Evolutionary conservation across 2,113 vertebrate genomes (phyloP).

Genomic region (Pachyramphus minor): DNA sequence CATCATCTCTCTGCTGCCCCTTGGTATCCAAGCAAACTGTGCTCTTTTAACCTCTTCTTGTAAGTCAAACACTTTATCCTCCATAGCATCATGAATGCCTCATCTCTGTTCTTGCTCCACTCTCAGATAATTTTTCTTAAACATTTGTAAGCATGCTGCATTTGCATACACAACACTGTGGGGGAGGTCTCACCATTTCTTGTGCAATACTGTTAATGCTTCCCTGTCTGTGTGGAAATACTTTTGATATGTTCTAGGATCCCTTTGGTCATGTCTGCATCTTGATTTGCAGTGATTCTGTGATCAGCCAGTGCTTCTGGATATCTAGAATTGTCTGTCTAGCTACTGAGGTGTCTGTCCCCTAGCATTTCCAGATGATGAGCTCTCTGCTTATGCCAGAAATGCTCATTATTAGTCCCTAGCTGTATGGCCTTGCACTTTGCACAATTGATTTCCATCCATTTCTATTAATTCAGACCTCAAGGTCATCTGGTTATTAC

Average conservation of each 20-base stretch:
- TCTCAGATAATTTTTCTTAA: neutral
- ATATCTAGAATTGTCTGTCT: neutral
- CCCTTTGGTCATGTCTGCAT: neutral
- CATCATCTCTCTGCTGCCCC: neutral
- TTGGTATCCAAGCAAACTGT: neutral
- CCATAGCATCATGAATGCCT: neutral
- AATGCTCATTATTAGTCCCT: slow-evolving; percentile 12
- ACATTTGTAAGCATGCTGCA: neutral
- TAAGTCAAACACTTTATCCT: neutral
- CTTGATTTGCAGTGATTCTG: neutral
- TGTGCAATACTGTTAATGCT: neutral
- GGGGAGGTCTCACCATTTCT: neutral
- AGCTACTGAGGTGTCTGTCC: neutral
- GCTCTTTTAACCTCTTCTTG: neutral
- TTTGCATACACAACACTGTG: neutral
- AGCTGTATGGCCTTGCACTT: neutral
- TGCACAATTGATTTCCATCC: slow-evolving; percentile 37
- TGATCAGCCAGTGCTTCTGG: neutral
- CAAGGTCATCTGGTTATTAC: slow-evolving; percentile 28
- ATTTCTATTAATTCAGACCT: slow-evolving; percentile 21
- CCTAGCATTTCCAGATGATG: neutral
- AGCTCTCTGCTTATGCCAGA: neutral
- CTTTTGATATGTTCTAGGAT: neutral
- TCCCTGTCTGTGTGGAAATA: neutral
- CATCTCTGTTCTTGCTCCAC: neutral